phyloP scores from a whole-genome alignment of 2,888 invertebrate genomes.

The Trissonchulus latispiculum region DNA sequence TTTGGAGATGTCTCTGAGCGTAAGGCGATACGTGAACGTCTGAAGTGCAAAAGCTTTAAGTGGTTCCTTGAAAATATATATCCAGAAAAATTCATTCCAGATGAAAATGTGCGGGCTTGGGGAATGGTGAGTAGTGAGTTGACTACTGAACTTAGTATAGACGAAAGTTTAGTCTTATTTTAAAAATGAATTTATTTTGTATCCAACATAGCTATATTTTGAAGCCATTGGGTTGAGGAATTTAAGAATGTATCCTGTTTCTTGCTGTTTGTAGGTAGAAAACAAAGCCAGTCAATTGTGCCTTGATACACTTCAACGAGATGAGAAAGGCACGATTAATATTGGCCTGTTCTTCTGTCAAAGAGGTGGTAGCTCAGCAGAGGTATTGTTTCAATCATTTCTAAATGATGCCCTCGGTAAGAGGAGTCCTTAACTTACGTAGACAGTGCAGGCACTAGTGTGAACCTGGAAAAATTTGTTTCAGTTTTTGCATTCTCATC shows the following conservation, averaged over 20 bases:
- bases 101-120: constrained; percentile 64
- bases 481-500: too few species aligned
- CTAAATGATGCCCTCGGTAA: too few species aligned
- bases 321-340: constrained; percentile 31
- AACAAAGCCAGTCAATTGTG: constrained; percentile 31
- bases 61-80: constrained; percentile 84
- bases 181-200: too few species aligned
- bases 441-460: too few species aligned
- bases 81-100: constrained; percentile 78
- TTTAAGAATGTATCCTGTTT: too few species aligned
- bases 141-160: too few species aligned
- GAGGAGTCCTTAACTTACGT: too few species aligned
- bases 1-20: constrained; percentile 64
- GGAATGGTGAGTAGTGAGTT: constrained; percentile 51
- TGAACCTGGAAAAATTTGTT: too few species aligned
- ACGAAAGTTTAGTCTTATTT: too few species aligned
- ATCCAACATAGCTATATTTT: too few species aligned
- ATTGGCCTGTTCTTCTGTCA: constrained; percentile 38
- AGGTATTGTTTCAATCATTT: too few species aligned
- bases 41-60: constrained; percentile 76
- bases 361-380: constrained; percentile 36
- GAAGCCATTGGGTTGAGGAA: too few species aligned
- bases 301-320: constrained; percentile 38
- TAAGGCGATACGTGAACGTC: constrained; percentile 61
- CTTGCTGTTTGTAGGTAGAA: constrained; percentile 28